Conservation (phyloP, 2,113 vertebrate species). For the Verasper variegatus region DNA sequence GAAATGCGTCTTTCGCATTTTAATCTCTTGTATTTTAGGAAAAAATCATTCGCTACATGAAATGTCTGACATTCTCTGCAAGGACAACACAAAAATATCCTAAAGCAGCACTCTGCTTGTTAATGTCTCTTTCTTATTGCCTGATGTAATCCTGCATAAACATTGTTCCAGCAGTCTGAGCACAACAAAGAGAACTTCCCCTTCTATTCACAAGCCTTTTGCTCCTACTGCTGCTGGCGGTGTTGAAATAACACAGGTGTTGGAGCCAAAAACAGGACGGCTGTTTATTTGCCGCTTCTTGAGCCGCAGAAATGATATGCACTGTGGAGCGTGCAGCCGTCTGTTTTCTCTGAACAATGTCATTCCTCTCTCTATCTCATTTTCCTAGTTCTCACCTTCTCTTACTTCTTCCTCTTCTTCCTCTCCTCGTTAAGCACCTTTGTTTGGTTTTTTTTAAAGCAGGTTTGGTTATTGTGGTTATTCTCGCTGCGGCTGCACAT, state of each 20-base stretch:
- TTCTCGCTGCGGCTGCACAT: slow-evolving; percentile 5
- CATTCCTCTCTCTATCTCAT: slow-evolving; percentile 47
- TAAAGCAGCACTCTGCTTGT: neutral
- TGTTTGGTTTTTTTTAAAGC: neutral
- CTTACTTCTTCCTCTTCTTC: neutral
- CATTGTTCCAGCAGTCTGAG: slow-evolving; percentile 26
- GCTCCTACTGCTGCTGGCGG: slow-evolving; percentile 55
- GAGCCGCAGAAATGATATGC: slow-evolving; percentile 64
- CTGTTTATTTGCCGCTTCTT: slow-evolving; percentile 76
- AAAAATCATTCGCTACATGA: neutral
- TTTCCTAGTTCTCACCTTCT: slow-evolving; percentile 17
- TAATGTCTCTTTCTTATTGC: slow-evolving; percentile 16
- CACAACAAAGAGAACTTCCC: slow-evolving; percentile 62
- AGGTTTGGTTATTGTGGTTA: neutral
- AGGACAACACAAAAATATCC: neutral
- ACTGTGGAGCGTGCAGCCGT: slow-evolving; percentile 51
- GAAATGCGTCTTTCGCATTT: neutral
- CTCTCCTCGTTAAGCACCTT: neutral
- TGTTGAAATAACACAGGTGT: slow-evolving; percentile 71
- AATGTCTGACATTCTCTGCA: neutral
- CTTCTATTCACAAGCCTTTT: slow-evolving; percentile 57
- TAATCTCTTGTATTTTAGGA: neutral
- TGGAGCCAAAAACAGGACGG: slow-evolving; percentile 64
- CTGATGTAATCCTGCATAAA: slow-evolving; percentile 24
- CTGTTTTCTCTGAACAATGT: slow-evolving; percentile 53